Evolutionary conservation across 2,113 vertebrate species (phyloP).

Genomic region (Acanthochromis polyacanthus): DNA sequence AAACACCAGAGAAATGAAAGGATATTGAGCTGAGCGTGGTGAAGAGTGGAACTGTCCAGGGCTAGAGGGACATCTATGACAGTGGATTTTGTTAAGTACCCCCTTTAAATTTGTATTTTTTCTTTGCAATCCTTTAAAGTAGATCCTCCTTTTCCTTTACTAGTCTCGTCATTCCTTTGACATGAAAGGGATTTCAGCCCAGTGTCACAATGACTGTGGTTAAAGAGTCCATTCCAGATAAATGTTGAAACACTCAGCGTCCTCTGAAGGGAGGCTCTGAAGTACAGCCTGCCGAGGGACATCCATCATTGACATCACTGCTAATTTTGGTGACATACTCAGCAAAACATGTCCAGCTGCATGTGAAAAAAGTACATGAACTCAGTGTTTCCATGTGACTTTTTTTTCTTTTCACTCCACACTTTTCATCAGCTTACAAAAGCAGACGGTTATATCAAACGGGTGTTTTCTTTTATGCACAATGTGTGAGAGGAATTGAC

Average conservation of each 20-base stretch:
- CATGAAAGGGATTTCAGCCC: conserved; percentile 41
- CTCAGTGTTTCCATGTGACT: conserved; percentile 69
- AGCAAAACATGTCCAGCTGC: conserved; percentile 78
- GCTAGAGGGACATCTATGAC: conserved; percentile 42
- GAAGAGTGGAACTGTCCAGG: conserved; percentile 33
- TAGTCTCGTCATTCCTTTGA: conserved; percentile 40
- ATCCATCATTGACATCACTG: conserved; percentile 75
- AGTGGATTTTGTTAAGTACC: conserved; percentile 40
- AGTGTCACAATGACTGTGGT: conserved; percentile 59
- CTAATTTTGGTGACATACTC: conserved; percentile 74
- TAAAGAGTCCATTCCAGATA: conserved; percentile 59
- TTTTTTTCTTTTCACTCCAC: conserved; percentile 37
- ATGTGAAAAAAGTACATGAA: conserved; percentile 70
- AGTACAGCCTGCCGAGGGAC: conserved; percentile 48
- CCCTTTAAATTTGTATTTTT: conserved; percentile 10
- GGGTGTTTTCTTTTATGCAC: conserved; percentile 42
- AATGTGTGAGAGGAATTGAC: conserved; percentile 56
- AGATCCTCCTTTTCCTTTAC: conserved; percentile 14
- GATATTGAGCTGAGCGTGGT: conserved; percentile 55
- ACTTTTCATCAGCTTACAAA: conserved; percentile 61
- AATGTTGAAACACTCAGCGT: conserved; percentile 45
- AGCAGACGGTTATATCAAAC: conserved; percentile 59
- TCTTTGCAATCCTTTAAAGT: conserved; percentile 11
- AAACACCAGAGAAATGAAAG: conserved; percentile 65
- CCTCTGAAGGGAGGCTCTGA: conserved; percentile 53